Base-by-base conservation (phyloP, 2,888 invertebrate species). In the Aleiodes testaceus region DNA sequence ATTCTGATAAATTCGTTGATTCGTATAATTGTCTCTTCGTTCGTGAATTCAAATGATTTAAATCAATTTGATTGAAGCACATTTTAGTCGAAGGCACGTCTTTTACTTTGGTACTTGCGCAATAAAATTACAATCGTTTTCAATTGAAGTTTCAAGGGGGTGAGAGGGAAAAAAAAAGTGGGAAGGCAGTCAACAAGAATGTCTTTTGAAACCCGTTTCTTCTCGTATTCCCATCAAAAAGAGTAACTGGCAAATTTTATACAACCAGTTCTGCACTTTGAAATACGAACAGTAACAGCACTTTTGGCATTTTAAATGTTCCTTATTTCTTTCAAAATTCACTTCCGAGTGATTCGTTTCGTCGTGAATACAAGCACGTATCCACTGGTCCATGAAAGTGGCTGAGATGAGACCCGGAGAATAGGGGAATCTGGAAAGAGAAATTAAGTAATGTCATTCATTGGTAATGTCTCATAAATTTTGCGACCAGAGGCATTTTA, bases 41-140 rank as follows among this genome's bases (percentile, higher is more conserved):
- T 59, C 36, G 59, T 18, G 16, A 36, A 14, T 9, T 36, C 1
- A 6, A 7, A 36, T 36, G 9, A 26, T 26, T 36, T 36, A 9
- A 36, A 36, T 36, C 36, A 36, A 36, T 36, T 36, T 36, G 9
- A 36, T 36, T 36, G 2, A 36, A 14, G 55, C 55, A 55, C 42
- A 66, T n/a, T 18, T 16, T 3, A 30, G 18, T 11, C 45, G 22
- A 68, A 59, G 59, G 55, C 67, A 59, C 67, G 30, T 47, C 66
- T 68, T 50, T 68, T 36, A 47, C 45, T 67, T 49, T 68, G 68
- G 68, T 59, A 61, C 68, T 68, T 61, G 68, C 49, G 20, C 49
- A 68, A 61, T 61, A 18, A 49, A 68, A 59, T 59, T 36, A 49
- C 44, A 30, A 45, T 63, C 45, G n/a, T 20, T 16, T 63, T 45